Conservation (phyloP, 2,797 vertebrate species). For the Microctenopoma lineatum region DNA sequence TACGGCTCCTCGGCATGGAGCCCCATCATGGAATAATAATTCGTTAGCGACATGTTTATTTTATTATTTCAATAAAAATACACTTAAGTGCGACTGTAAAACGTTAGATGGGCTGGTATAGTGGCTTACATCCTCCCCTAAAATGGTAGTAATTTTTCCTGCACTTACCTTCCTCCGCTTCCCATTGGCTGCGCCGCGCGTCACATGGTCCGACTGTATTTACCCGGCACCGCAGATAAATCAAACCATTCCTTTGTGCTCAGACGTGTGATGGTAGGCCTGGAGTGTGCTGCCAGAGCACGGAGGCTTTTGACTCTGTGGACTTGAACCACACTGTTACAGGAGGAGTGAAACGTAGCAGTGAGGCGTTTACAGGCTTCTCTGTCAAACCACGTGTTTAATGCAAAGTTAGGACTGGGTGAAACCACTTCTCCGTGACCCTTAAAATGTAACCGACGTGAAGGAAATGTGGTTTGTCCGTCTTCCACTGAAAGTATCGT, state of each 20-base stretch:
- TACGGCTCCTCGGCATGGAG: slow-evolving; percentile 91
- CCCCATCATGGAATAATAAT: slow-evolving; percentile 96
- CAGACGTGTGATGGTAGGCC: slow-evolving; percentile 52
- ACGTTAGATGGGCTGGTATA: slow-evolving; percentile 76
- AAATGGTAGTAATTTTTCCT: slow-evolving; percentile 89
- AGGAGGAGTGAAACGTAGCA: slow-evolving; percentile 55
- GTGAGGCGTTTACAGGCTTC: slow-evolving; percentile 46
- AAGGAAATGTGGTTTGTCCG: background rate
- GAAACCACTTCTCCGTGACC: background rate
- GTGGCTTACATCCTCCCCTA: slow-evolving; percentile 86
- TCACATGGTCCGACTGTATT: slow-evolving; percentile 93
- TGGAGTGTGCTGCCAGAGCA: slow-evolving; percentile 37
- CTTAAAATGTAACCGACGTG: background rate
- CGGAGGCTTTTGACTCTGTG: slow-evolving; percentile 20
- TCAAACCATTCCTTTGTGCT: slow-evolving; percentile 86
- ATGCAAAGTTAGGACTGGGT: background rate
- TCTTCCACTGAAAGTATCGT: background rate
- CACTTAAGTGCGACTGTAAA: slow-evolving; percentile 88
- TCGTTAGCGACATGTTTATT: slow-evolving; percentile 93
- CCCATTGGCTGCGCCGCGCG: slow-evolving; percentile 87
- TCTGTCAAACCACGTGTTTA: slow-evolving; percentile 3
- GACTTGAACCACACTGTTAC: slow-evolving; percentile 42
- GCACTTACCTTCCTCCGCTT: slow-evolving; percentile 81
- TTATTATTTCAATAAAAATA: slow-evolving; percentile 88
- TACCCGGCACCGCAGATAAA: slow-evolving; percentile 90